phyloP scores from a whole-genome alignment of 2,888 invertebrate species.

The Acholoe squamosa region DNA sequence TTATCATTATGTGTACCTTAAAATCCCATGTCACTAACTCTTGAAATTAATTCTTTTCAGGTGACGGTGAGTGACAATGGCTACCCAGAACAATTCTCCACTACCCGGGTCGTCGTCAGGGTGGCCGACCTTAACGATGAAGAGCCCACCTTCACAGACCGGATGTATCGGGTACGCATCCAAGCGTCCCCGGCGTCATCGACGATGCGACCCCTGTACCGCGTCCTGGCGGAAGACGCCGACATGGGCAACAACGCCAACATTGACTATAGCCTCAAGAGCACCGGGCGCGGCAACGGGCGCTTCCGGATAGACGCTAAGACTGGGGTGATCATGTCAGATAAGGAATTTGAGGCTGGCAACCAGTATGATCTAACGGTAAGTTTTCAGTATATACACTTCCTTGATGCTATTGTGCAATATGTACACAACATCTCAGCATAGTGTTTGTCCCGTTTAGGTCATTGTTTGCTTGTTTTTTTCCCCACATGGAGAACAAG shows the following conservation, averaged over 20 bases:
- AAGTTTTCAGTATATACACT: conserved; percentile 73
- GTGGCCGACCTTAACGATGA: conserved; percentile 81
- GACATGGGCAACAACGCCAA: conserved; percentile 83
- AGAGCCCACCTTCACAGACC: conserved; percentile 76
- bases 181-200: conserved; percentile 68
- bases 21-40: neutral
- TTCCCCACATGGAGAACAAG: no score
- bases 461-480: no score
- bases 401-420: no score
- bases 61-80: conserved; percentile 93
- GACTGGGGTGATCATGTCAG: conserved; percentile 92
- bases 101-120: conserved; percentile 86
- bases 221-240: conserved; percentile 79
- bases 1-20: no score
- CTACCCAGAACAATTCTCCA: conserved; percentile 88
- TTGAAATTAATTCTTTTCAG: conserved; percentile 82
- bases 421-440: no score
- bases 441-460: no score
- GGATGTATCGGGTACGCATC: conserved; percentile 73
- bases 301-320: conserved; percentile 92
- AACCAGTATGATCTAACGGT: conserved; percentile 88
- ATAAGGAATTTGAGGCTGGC: conserved; percentile 88
- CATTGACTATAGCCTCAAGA: conserved; percentile 88
- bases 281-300: conserved; percentile 85
- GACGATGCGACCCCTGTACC: conserved; percentile 73